Conservation (phyloP, 2,888 invertebrate species). For the Lycophotia porphyrea region DNA sequence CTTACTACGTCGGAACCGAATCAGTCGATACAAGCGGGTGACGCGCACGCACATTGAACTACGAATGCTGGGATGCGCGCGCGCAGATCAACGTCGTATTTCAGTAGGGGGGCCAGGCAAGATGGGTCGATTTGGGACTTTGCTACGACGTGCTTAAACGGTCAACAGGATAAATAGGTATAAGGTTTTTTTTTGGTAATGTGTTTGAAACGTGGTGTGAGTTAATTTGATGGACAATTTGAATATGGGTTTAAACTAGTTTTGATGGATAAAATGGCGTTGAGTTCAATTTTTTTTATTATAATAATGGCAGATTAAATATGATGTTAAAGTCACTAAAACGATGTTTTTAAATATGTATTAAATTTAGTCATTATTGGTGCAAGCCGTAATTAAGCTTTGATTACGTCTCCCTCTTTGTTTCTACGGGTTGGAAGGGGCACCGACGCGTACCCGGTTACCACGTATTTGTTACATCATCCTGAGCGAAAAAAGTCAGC, state of each 20-base stretch:
- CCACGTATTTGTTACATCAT: too few species aligned
- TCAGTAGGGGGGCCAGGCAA: slow-evolving; percentile 40
- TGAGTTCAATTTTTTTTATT: neutral
- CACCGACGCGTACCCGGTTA: too few species aligned
- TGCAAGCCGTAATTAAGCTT: too few species aligned
- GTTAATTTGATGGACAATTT: slow-evolving; percentile 40
- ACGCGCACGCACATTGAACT: slow-evolving; percentile 82
- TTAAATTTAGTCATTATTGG: too few species aligned
- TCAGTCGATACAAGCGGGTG: slow-evolving; percentile 76
- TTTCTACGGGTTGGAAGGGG: too few species aligned
- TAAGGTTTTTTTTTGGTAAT: slow-evolving; percentile 29
- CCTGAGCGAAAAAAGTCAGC: too few species aligned
- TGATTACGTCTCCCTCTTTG: neutral
- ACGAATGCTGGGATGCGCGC: slow-evolving; percentile 56
- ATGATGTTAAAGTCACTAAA: neutral
- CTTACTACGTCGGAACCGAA: slow-evolving; percentile 75
- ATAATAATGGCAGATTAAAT: neutral
- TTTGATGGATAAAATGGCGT: neutral
- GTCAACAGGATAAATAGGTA: slow-evolving; percentile 41
- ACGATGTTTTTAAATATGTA: neutral
- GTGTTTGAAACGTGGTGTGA: slow-evolving; percentile 22
- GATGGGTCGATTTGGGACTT: slow-evolving; percentile 26
- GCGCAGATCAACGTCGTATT: slow-evolving; percentile 32
- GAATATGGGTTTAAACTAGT: neutral
- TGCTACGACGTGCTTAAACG: slow-evolving; percentile 26